Conservation (phyloP, 2,113 vertebrate species). For the Tragelaphus strepsiceros region DNA sequence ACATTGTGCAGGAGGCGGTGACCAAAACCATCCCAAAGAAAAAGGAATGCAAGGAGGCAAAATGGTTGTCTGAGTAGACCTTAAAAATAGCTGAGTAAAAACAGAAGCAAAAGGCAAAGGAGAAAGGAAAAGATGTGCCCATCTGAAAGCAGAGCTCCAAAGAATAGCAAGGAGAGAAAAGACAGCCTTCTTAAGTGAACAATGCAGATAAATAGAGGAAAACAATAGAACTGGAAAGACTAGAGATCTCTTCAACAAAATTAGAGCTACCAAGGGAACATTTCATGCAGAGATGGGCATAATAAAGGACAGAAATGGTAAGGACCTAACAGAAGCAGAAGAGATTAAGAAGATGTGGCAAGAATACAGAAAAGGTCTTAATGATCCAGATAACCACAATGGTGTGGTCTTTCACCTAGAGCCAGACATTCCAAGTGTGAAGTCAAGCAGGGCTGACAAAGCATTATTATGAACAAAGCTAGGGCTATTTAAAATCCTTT, state of each 20-base stretch:
- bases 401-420: background rate
- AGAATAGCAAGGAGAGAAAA: background rate
- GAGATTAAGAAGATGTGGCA: background rate
- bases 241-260: background rate
- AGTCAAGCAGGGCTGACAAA: background rate
- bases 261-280: background rate
- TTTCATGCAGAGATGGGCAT: background rate
- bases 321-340: background rate
- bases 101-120: background rate
- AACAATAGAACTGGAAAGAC: background rate
- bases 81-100: background rate
- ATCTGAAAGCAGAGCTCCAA: background rate
- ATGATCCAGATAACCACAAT: background rate
- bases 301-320: background rate
- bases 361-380: background rate
- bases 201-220: background rate
- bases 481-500: too few relatives aligned
- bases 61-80: background rate
- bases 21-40: background rate
- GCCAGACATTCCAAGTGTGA: background rate
- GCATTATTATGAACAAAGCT: too few relatives aligned
- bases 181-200: background rate
- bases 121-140: background rate
- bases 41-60: background rate
- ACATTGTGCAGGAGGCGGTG: background rate